Percentiles rank a stretch among this genome's conserved stretches.
Evolutionary conservation across 2,113 vertebrate species (phyloP).

Genomic region (Siphamia tubifer): DNA sequence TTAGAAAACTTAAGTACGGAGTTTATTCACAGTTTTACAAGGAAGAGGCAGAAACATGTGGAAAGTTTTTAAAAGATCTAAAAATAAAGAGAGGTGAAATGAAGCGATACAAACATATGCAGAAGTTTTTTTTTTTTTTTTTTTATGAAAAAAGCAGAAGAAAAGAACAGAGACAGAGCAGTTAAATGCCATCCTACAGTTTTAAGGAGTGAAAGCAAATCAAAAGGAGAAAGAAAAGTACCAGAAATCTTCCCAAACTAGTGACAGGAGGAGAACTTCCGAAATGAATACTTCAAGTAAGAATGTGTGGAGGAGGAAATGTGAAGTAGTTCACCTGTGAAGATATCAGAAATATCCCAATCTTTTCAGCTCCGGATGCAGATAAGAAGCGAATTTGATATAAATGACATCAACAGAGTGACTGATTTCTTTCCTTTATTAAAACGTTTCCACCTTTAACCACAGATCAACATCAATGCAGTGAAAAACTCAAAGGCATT

Average conservation of each 20-base stretch:
- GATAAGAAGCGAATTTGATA: not conserved
- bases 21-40: too few relatives aligned
- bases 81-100: not conserved
- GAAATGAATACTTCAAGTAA: not conserved
- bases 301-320: not conserved
- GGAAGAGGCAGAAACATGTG: not conserved
- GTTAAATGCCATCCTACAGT: not conserved
- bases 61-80: not conserved
- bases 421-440: not conserved
- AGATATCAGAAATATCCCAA: not conserved
- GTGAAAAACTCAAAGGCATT: too few relatives aligned
- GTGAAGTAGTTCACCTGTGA: not conserved
- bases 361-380: not conserved
- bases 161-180: not conserved
- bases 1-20: too few relatives aligned
- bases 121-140: too few relatives aligned
- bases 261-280: constrained; percentile 1
- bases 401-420: not conserved
- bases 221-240: not conserved
- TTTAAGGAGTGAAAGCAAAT: too few relatives aligned
- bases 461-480: not conserved
- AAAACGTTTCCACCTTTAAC: not conserved
- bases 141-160: not conserved
- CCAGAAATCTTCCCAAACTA: not conserved
- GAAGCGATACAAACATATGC: not conserved